These are phyloP conservation scores for Lithobates sylvaticus DNA, from an alignment of 2,797 vertebrate genomes.

Conservation along the genomic window DNA sequence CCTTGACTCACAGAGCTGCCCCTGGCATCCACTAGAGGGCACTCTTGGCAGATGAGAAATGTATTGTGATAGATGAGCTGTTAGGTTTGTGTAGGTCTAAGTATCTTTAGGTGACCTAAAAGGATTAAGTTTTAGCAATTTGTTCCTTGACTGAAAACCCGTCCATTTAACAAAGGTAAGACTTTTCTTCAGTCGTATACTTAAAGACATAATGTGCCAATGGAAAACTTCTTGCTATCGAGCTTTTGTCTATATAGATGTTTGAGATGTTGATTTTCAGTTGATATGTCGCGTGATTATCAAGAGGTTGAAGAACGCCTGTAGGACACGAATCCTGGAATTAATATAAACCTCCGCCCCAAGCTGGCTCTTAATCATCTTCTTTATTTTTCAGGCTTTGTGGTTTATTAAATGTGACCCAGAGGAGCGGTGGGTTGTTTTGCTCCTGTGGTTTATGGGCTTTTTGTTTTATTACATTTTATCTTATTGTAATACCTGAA, in stretches of 20 bases:
- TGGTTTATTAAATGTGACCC: constrained; percentile 8
- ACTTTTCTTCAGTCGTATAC: too few species aligned
- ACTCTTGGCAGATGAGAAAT: too few species aligned
- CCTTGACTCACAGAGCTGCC: too few species aligned
- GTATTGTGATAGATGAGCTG: too few species aligned
- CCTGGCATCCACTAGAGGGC: too few species aligned
- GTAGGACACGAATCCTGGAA: background rate
- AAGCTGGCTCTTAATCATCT: background rate
- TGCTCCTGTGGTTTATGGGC: background rate
- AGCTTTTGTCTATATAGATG: background rate
- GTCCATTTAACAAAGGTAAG: too few species aligned
- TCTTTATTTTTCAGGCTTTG: background rate
- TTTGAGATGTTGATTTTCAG: background rate
- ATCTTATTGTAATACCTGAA: background rate
- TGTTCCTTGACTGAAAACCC: too few species aligned
- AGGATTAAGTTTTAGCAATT: too few species aligned
- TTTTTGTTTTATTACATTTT: constrained; percentile 13
- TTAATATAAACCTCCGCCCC: background rate
- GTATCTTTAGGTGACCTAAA: too few species aligned
- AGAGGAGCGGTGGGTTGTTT: background rate
- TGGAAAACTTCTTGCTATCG: too few species aligned
- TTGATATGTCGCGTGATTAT: background rate
- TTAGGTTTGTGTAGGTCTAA: too few species aligned
- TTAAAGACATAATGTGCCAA: too few species aligned
- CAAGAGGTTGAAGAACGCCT: background rate